These are phyloP conservation scores for Euphydryas editha DNA, from an alignment of 2,888 invertebrate genomes.

Conservation along the genomic window DNA sequence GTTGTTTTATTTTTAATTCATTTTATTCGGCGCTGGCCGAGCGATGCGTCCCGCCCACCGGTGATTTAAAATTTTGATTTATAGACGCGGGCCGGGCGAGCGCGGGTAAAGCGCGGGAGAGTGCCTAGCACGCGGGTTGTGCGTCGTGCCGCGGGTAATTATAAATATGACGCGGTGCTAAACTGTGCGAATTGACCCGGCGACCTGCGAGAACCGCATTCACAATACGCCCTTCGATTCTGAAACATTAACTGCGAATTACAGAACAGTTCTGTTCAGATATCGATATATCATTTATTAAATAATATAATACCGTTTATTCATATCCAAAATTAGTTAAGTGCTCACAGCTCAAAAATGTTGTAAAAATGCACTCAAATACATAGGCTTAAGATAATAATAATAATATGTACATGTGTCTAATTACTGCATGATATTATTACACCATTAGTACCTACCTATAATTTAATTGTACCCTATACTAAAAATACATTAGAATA, in stretches of 20 bases:
- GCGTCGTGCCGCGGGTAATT: conserved; percentile 71
- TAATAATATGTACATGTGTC: not conserved
- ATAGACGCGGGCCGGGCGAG: conserved; percentile 67
- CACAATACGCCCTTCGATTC: conserved; percentile 27
- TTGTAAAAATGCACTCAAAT: not conserved
- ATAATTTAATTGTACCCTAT: conserved; percentile 7
- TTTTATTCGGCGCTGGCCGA: conserved; percentile 81
- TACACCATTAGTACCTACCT: not conserved
- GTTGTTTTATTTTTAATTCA: conserved; percentile 82
- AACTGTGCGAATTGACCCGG: conserved; percentile 76
- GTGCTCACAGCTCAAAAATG: not conserved
- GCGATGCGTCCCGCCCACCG: conserved; percentile 77
- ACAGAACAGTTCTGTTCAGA: not conserved
- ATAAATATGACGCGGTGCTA: conserved; percentile 83
- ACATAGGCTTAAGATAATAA: not conserved
- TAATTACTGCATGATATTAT: conserved; percentile 3
- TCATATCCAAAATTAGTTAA: not conserved
- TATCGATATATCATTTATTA: not conserved
- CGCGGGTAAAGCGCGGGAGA: conserved; percentile 63
- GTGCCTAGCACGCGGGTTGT: conserved; percentile 53
- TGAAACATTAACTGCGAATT: conserved; percentile 12
- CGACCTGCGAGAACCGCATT: conserved; percentile 60
- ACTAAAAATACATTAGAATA: conserved; percentile 1
- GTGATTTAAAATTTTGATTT: conserved; percentile 84
- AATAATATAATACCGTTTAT: not conserved